A percentile compares a stretch with the other conserved stretches of the same genome.
phyloP scores from a whole-genome alignment of 2,113 vertebrate genomes.

The Brienomyrus brachyistius region DNA sequence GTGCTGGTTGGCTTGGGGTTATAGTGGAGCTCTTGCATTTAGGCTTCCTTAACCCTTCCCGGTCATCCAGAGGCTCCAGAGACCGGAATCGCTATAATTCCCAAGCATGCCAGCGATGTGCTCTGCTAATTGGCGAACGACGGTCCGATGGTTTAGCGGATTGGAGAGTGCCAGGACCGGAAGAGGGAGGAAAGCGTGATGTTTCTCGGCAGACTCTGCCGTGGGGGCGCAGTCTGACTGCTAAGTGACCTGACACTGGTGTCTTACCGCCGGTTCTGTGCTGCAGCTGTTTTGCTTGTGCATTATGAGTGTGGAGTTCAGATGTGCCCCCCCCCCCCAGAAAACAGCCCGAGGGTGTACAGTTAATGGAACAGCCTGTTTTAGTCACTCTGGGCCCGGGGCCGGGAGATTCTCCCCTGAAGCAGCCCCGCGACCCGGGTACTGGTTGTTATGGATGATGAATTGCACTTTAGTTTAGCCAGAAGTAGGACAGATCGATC shows the following conservation, averaged over 20 bases:
- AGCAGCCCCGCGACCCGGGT: conserved; percentile 49
- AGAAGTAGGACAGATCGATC: conserved; percentile 72
- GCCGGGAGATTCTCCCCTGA: conserved; percentile 45
- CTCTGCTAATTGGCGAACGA: conserved; percentile 48
- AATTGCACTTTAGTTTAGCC: conserved; percentile 65
- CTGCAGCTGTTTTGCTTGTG: neutral
- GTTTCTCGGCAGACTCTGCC: conserved; percentile 36
- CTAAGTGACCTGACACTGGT: conserved; percentile 27
- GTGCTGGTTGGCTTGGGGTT: conserved; percentile 53
- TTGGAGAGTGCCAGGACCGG: conserved; percentile 43
- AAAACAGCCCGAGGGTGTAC: neutral
- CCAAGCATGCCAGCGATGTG: conserved; percentile 39
- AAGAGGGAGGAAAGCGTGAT: conserved; percentile 23
- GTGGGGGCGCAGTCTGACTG: conserved; percentile 31
- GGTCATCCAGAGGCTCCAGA: conserved; percentile 53
- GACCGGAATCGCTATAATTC: conserved; percentile 55
- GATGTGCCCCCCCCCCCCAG: neutral
- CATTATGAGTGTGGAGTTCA: neutral
- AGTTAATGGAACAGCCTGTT: conserved; percentile 1
- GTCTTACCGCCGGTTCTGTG: neutral
- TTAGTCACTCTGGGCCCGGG: conserved; percentile 25
- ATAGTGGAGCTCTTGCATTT: conserved; percentile 42
- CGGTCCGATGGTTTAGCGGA: conserved; percentile 47
- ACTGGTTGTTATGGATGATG: conserved; percentile 66
- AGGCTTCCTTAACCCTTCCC: conserved; percentile 60